Conservation (phyloP, 2,888 invertebrate genomes). For the Zygogramma bicolorata region DNA sequence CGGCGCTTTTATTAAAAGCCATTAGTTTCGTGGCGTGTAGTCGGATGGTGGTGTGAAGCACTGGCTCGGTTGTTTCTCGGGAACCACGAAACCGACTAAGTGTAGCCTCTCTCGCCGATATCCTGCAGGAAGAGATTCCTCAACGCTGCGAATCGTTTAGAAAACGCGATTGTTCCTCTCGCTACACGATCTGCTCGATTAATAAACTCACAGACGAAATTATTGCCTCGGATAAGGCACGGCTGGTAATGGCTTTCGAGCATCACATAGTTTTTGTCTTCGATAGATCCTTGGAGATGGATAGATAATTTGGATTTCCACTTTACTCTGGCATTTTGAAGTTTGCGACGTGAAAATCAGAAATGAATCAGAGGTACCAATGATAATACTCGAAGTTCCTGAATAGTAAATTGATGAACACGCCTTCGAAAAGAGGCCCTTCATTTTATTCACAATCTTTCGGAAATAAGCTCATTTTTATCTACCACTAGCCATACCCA, state of each 20-base stretch:
- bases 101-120: constrained; percentile 40
- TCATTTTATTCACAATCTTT: too few relatives aligned
- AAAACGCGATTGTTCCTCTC: constrained; percentile 37
- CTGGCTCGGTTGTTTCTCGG: constrained; percentile 53
- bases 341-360: too few relatives aligned
- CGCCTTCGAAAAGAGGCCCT: too few relatives aligned
- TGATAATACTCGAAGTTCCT: too few relatives aligned
- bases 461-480: too few relatives aligned
- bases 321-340: too few relatives aligned
- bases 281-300: too few relatives aligned
- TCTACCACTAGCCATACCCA: too few relatives aligned
- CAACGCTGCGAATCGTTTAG: constrained; percentile 38
- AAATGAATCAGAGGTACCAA: too few relatives aligned
- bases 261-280: too few relatives aligned
- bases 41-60: constrained; percentile 56
- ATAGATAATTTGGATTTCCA: too few relatives aligned
- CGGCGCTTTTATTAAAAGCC: constrained; percentile 68
- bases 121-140: constrained; percentile 41
- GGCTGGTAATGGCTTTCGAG: neutral
- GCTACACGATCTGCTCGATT: constrained; percentile 29
- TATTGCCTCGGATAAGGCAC: neutral
- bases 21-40: constrained; percentile 62
- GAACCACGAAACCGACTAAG: constrained; percentile 38
- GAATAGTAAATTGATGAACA: too few relatives aligned
- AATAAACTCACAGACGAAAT: neutral